Conservation (phyloP, 53 echinoderm and acorn worm genomes). For the Astropecten irregularis region DNA sequence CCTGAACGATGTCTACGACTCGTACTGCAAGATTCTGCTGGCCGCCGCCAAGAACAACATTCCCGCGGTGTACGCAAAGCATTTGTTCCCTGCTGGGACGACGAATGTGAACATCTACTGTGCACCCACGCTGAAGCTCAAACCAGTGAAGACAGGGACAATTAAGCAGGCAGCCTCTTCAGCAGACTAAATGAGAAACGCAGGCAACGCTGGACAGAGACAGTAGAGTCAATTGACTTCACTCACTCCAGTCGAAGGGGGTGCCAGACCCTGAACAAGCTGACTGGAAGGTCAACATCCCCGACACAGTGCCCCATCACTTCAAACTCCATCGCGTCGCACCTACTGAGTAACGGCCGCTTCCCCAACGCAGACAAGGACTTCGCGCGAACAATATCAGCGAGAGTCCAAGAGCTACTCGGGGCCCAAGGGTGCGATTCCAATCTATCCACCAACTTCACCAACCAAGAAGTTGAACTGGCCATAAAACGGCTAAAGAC, state of each 20-base stretch:
- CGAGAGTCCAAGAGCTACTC: not conserved
- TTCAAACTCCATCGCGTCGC: not conserved
- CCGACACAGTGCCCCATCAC: not conserved
- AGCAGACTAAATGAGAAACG: not conserved
- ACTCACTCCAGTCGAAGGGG: not conserved
- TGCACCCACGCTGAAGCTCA: too few species aligned
- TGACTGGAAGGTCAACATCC: not conserved
- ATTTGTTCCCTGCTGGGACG: not conserved
- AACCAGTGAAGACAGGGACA: too few species aligned
- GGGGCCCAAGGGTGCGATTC: not conserved
- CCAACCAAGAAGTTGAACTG: not conserved
- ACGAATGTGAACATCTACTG: not conserved
- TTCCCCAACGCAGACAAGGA: not conserved
- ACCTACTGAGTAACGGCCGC: not conserved
- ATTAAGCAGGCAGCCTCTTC: not conserved
- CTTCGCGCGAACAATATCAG: not conserved
- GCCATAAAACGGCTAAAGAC: not conserved
- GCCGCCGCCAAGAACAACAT: too few species aligned
- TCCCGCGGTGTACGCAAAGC: not conserved
- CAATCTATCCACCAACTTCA: not conserved
- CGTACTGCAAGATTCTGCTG: too few species aligned
- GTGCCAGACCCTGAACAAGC: not conserved
- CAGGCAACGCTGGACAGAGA: not conserved
- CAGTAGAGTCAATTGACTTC: not conserved
- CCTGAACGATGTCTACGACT: too few species aligned